phyloP scores from a whole-genome alignment of 2,113 vertebrate species.

The Archocentrus centrarchus region DNA sequence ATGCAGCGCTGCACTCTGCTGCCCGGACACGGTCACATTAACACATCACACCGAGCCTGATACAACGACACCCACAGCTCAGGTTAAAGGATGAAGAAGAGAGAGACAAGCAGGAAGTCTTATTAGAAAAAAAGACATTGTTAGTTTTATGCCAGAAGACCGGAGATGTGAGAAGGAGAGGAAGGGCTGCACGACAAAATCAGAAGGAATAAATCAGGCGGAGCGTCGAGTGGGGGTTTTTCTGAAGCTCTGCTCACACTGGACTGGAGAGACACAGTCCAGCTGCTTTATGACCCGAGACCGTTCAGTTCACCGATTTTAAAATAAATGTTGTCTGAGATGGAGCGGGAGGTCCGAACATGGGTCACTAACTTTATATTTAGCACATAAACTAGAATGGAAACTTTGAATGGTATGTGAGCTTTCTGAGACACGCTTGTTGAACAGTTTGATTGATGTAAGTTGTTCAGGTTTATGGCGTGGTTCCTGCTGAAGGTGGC shows the following conservation, averaged over 20 bases:
- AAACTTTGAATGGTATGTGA: too few relatives aligned
- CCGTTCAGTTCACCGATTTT: neutral
- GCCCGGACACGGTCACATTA: rapidly evolving
- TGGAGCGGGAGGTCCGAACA: neutral
- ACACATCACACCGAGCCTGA: neutral
- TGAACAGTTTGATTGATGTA: neutral
- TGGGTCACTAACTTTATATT: neutral
- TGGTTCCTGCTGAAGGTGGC: neutral
- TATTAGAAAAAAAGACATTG: neutral
- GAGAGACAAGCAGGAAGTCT: neutral
- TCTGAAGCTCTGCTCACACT: neutral
- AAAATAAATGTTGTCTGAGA: neutral
- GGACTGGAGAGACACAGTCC: neutral
- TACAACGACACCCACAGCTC: neutral
- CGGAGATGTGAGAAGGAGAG: neutral
- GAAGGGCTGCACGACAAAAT: neutral
- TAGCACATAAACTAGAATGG: rapidly evolving
- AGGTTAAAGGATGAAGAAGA: neutral
- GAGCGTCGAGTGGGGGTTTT: neutral
- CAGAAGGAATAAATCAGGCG: neutral
- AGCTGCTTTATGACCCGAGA: neutral
- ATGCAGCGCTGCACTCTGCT: neutral
- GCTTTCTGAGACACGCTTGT: too few relatives aligned
- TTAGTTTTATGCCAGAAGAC: neutral
- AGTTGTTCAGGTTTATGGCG: neutral